Percentiles rank a stretch among this genome's conserved stretches.
phyloP scores from a whole-genome alignment of 2,888 invertebrate species.

The Siphlonurus alternatus region DNA sequence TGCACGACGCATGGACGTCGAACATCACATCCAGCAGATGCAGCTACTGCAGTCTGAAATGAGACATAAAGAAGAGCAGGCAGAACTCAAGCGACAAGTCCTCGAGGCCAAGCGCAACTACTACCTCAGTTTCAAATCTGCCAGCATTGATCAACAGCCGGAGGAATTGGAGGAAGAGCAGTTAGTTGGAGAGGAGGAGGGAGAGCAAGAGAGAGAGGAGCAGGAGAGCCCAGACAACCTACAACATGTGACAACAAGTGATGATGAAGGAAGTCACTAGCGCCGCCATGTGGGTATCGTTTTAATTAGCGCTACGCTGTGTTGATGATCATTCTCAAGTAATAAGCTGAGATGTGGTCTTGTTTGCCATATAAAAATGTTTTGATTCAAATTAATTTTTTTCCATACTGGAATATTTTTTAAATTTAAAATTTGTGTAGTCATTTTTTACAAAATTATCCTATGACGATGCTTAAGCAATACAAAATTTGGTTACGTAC shows the following conservation, averaged over 20 bases:
- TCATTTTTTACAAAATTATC: no score
- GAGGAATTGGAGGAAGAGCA: background rate
- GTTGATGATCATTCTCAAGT: no score
- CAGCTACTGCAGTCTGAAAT: background rate
- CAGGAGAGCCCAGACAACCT: background rate
- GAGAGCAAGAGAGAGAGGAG: background rate
- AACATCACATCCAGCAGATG: background rate
- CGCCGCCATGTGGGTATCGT: background rate
- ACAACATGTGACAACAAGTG: background rate
- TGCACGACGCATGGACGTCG: background rate
- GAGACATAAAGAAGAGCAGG: background rate
- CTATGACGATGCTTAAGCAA: no score
- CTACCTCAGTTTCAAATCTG: background rate
- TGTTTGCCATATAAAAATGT: no score
- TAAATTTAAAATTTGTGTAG: no score
- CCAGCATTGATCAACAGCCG: background rate
- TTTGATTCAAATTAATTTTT: no score
- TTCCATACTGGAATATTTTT: no score
- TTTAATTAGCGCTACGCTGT: no score
- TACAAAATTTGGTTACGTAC: no score
- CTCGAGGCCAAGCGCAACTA: background rate
- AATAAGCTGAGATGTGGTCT: no score
- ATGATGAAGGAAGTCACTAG: background rate
- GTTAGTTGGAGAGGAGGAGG: background rate
- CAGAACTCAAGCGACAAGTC: background rate